Evolutionary conservation across 2,797 vertebrate genomes (phyloP).

Genomic region (Sciurus vulgaris): DNA sequence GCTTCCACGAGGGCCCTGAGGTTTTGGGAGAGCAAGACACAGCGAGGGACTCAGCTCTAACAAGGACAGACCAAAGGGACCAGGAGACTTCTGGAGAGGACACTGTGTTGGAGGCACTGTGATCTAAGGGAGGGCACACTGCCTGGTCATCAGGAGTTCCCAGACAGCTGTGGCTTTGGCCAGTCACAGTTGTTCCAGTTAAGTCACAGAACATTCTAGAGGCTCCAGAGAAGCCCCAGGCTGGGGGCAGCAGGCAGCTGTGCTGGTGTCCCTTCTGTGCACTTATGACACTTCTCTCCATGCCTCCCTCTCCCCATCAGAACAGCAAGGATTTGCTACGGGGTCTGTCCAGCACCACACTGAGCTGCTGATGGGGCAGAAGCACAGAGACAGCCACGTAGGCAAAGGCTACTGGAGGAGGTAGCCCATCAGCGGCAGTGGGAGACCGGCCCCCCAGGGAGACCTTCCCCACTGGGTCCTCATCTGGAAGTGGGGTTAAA

Average conservation of each 20-base stretch:
- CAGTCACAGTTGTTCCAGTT: background rate
- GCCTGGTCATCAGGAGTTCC: background rate
- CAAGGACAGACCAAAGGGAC: background rate
- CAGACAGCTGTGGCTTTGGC: background rate
- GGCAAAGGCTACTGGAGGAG: accelerated
- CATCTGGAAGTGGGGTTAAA: background rate
- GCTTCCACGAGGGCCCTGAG: no score
- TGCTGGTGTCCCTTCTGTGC: accelerated
- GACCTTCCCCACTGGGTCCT: no score
- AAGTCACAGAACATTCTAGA: background rate
- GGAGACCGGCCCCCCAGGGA: accelerated
- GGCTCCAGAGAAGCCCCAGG: background rate
- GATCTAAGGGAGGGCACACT: no score
- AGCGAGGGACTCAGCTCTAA: background rate
- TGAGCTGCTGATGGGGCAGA: no score
- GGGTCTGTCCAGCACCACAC: accelerated
- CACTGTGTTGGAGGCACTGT: background rate
- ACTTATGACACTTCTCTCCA: accelerated
- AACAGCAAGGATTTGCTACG: no score
- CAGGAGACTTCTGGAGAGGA: background rate
- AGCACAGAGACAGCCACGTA: accelerated
- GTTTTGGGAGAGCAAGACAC: background rate
- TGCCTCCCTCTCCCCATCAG: background rate
- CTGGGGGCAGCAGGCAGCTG: no score
- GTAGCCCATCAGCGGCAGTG: background rate